Evolutionary conservation across 1,140 invertebrate species (phyloP).

Genomic region (Oppia nitens): DNA sequence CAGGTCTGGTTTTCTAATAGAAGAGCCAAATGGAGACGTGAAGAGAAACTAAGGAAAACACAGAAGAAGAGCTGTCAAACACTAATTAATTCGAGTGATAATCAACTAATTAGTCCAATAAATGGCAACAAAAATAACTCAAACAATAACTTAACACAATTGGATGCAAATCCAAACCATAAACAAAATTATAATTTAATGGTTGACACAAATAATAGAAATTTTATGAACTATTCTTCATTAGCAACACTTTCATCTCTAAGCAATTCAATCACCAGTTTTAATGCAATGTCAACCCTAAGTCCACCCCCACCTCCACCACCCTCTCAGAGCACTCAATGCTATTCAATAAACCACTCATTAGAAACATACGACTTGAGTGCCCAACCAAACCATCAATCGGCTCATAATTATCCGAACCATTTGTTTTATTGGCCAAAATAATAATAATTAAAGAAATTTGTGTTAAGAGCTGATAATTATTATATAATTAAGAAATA

Average conservation of each 20-base stretch:
- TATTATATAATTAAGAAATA: no score
- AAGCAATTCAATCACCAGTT: background rate
- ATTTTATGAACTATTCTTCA: background rate
- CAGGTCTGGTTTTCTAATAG: constrained; percentile 99
- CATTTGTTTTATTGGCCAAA: background rate
- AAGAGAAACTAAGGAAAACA: constrained; percentile 60
- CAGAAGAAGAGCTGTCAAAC: constrained; percentile 16
- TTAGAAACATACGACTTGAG: background rate
- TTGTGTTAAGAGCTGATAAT: no score
- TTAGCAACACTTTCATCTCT: background rate
- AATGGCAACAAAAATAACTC: background rate
- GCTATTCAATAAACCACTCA: background rate
- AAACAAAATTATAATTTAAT: background rate
- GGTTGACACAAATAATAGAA: background rate
- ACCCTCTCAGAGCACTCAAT: background rate
- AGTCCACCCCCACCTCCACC: background rate
- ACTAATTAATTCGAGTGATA: background rate
- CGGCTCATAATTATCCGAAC: background rate
- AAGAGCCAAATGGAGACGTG: constrained; percentile 91
- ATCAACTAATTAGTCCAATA: background rate
- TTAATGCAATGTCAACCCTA: background rate
- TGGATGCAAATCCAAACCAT: background rate
- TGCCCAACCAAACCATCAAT: background rate
- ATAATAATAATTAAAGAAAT: background rate
- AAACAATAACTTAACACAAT: background rate